These are phyloP conservation scores for Hydrotaea cyrtoneurina DNA, from an alignment of 2,888 invertebrate genomes.

Conservation along the genomic window DNA sequence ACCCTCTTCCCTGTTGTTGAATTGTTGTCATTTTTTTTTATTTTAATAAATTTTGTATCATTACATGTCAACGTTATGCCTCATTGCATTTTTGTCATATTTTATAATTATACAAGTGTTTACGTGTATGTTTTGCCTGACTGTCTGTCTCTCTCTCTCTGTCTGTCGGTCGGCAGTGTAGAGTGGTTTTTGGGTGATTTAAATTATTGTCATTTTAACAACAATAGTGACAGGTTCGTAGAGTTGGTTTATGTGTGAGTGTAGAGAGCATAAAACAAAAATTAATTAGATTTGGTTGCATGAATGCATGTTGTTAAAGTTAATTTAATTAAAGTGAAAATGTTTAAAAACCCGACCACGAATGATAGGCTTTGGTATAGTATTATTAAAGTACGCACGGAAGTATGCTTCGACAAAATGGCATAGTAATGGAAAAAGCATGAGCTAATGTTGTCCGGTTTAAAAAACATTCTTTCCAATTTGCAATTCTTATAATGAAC, in stretches of 20 bases:
- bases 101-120: slow-evolving; percentile 48
- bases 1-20: neutral
- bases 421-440: too few species aligned
- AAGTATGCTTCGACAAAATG: too few species aligned
- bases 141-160: neutral
- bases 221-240: slow-evolving; percentile 32
- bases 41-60: slow-evolving; percentile 32
- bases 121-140: neutral
- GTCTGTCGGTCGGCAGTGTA: neutral
- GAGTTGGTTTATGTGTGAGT: neutral
- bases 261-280: slow-evolving; percentile 26
- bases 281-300: slow-evolving; percentile 41
- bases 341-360: neutral
- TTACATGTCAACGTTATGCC: slow-evolving; percentile 55
- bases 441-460: too few species aligned
- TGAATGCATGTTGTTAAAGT: slow-evolving; percentile 27
- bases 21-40: neutral
- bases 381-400: neutral
- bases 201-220: slow-evolving; percentile 36
- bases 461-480: too few species aligned
- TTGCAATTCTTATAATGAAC: too few species aligned
- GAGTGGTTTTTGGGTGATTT: slow-evolving; percentile 10
- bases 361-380: too few species aligned
- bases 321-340: slow-evolving; percentile 32
- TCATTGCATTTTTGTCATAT: slow-evolving; percentile 63